Conservation (phyloP, 2,888 invertebrate genomes). For the Epirrita christyi region DNA sequence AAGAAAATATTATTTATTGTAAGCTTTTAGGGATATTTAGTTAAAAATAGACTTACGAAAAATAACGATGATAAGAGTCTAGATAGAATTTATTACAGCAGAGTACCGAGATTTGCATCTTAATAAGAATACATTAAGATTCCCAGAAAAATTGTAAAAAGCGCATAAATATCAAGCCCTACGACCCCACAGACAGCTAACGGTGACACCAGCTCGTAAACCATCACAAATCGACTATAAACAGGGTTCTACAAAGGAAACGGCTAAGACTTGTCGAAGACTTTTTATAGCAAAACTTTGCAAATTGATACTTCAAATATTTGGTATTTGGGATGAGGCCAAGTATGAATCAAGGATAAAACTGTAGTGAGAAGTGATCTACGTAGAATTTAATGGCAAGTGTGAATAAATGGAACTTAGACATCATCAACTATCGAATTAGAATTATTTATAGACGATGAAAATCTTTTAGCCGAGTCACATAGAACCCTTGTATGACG, state of each 20-base stretch:
- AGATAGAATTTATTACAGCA: not conserved
- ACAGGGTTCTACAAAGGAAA: constrained; percentile 33
- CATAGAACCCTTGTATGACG: no score
- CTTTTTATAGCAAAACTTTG: constrained; percentile 52
- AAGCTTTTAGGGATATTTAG: no score
- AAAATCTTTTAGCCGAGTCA: no score
- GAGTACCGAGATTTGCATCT: constrained; percentile 5
- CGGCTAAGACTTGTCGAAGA: constrained; percentile 35
- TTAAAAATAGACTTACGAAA: no score
- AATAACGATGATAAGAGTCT: not conserved
- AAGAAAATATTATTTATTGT: no score
- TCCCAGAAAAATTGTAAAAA: constrained; percentile 2
- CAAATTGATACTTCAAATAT: constrained; percentile 44
- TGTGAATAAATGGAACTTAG: constrained; percentile 7
- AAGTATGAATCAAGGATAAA: constrained; percentile 17
- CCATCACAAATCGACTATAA: constrained; percentile 29
- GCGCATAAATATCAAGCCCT: constrained; percentile 14
- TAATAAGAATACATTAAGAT: constrained; percentile 4
- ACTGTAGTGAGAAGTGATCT: constrained; percentile 7
- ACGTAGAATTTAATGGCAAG: constrained; percentile 4
- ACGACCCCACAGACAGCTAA: constrained; percentile 25
- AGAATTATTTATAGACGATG: not conserved
- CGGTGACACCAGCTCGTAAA: constrained; percentile 25
- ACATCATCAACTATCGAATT: not conserved
- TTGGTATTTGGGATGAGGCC: constrained; percentile 39